Evolutionary conservation across 2,797 vertebrate species (phyloP).

Genomic region (Molothrus ater): DNA sequence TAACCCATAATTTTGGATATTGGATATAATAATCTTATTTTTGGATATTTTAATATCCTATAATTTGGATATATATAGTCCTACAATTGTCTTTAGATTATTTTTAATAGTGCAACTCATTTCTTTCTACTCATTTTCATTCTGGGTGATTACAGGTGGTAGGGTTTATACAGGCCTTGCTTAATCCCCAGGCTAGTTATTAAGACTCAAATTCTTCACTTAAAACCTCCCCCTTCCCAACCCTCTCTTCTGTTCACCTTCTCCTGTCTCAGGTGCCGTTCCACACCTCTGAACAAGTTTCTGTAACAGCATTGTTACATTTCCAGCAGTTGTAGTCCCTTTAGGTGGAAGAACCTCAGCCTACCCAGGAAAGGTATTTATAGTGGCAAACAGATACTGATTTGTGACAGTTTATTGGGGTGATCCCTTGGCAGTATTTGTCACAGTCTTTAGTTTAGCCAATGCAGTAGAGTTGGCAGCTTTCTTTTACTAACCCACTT

Average conservation of each 20-base stretch:
- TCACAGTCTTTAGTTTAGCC: neutral
- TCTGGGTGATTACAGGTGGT: neutral
- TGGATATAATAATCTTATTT: neutral
- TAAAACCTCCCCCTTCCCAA: neutral
- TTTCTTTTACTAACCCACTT: neutral
- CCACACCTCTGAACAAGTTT: neutral
- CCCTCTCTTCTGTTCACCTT: neutral
- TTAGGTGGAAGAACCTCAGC: neutral
- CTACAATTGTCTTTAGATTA: neutral
- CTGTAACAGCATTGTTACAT: neutral
- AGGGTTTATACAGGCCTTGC: neutral
- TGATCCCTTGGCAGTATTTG: neutral
- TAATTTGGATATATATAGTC: neutral
- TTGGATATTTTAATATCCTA: no score
- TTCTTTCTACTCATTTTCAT: neutral
- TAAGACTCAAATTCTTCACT: neutral
- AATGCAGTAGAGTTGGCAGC: neutral
- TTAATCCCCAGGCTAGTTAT: neutral
- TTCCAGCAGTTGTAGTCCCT: neutral
- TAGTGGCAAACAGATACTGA: neutral
- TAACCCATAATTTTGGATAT: neutral
- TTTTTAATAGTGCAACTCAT: neutral
- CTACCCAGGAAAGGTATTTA: neutral
- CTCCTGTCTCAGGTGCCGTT: neutral
- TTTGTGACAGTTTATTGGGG: neutral